These are phyloP conservation scores for Drosophila micromelanica DNA, from an alignment of 1,140 invertebrate species.

Conservation along the genomic window DNA sequence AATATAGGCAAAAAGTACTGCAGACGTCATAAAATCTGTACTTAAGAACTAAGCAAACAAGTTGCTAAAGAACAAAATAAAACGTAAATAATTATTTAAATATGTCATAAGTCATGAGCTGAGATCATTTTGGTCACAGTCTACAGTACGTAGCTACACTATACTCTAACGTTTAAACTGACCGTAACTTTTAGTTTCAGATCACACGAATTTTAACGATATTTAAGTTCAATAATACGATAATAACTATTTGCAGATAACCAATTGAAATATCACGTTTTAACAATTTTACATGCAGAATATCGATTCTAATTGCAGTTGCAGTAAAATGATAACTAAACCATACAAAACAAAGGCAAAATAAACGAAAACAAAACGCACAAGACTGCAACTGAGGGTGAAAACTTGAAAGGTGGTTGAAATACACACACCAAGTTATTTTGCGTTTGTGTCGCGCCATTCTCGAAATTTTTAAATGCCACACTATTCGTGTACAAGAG, in stretches of 20 bases:
- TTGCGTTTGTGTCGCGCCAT: constrained; percentile 36
- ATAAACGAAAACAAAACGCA: constrained; percentile 23
- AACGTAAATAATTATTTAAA: no score
- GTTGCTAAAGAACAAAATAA: no score
- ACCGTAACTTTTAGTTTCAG: no score
- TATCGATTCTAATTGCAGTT: constrained; percentile 33
- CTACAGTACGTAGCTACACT: no score
- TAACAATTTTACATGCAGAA: constrained; percentile 7
- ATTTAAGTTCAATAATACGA: background rate
- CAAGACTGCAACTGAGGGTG: constrained; percentile 35
- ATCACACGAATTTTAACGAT: background rate
- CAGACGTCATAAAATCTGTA: background rate
- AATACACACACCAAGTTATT: constrained; percentile 26
- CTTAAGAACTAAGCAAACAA: no score
- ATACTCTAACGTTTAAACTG: no score
- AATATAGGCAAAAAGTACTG: background rate
- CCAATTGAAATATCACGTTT: constrained; percentile 2
- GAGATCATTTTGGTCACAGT: no score
- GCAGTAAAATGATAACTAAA: constrained; percentile 51
- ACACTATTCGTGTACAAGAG: background rate
- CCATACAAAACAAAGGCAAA: constrained; percentile 34
- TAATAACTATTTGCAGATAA: background rate
- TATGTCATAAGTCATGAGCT: no score
- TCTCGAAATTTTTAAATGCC: constrained; percentile 33
- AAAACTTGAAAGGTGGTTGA: constrained; percentile 60